Base-by-base conservation (phyloP, 2,797 vertebrate genomes). In the Staurois parvus region DNA sequence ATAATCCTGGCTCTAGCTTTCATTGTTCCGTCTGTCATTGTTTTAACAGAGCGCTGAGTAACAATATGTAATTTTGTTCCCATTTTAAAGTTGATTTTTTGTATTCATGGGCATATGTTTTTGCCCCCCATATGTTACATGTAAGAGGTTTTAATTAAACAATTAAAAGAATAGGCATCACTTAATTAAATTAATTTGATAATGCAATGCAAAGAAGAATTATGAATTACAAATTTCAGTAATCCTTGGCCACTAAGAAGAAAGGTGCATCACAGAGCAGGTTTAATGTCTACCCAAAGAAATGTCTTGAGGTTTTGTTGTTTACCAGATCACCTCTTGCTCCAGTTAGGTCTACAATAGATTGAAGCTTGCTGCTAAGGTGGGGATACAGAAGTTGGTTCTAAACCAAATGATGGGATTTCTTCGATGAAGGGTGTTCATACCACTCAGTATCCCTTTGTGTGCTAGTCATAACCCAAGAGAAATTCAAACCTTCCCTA, bases 91-190 rank as follows among this genome's bases (percentile, higher is more conserved):
- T 76, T 52, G 62, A 84, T 69, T 69, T 56, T 66, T 11, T 68
- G 66, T n/a, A 83, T 83, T 73, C 73, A 69, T 76, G 64, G 66
- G 9, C 82, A 84, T 84, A 84, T 84, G 82, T 52, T 34, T 72
- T n/a, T 74, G 52, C 52, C 59, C 28, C 56, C 70, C 42, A 9
- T 72, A 75, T 75, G 37, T 64, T 45, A 42, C 26, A 56, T 67
- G 26, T 4, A n/a, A 24, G 56, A 37, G 2, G 26, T 21, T 17
- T 62, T 73, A 66, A 64, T 34, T 9, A 59, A 59, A 59, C 15
- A 52, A 21, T 52, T 52, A 19, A 19, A 19, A 15, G 9, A 59
- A 59, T 59, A 24, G n/a, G 5, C 7, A 19, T 52, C 15, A 52
- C 17, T 52, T 52, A 17, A 45, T 45, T 45, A 13, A 45, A 45